Base-by-base conservation (phyloP, 2,797 vertebrate genomes). In the Pelobates cultripes region DNA sequence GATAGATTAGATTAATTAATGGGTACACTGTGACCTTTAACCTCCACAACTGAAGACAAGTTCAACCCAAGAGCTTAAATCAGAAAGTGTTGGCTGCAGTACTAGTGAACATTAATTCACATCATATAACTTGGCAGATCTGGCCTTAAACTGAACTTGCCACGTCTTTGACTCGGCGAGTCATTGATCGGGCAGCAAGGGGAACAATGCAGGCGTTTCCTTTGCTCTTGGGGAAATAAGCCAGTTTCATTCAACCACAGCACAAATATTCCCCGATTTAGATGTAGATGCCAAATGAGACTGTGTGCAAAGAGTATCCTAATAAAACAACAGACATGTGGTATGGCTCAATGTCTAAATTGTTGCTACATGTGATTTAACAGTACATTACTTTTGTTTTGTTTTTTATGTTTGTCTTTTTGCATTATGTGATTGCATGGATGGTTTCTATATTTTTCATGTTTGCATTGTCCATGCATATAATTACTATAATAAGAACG, bases 81-180 rank as follows among this genome's bases (percentile, higher is more conserved):
- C 91, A 93, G 87, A 86, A 85, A 89, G 88, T 88, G 87, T 92
- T 92, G 86, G 91, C 90, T 87, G 87, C 86, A 90, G 87, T 83
- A 86, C 77, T 85, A 88, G 86, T 80, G 86, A 90, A 91, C 91
- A 94, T 93, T 91, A 93, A 91, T 92, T 93, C 90, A 90, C 90
- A 92, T 92, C 90, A 91, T 91, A 92, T 90, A 91, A 93, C 89
- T 92, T 91, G 91, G 92, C 90, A 92, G 91, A 89, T 86, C 84
- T 92, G 90, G 88, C 91, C 92, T 89, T 92, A 91, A 92, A 92
- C 91, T 93, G 92, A 94, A 93, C 92, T 91, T 92, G 88, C 88
- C 79, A 83, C 85, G 77, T 85, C 86, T 87, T 85, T 91, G 89
- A 90, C 89, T 89, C 87, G 90, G 79, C 68, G 73, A 86, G 82